Evolutionary conservation across 1,140 invertebrate species (phyloP), one percentile per base, ranked within the genome.

Genomic region (Galendromus occidentalis): DNA sequence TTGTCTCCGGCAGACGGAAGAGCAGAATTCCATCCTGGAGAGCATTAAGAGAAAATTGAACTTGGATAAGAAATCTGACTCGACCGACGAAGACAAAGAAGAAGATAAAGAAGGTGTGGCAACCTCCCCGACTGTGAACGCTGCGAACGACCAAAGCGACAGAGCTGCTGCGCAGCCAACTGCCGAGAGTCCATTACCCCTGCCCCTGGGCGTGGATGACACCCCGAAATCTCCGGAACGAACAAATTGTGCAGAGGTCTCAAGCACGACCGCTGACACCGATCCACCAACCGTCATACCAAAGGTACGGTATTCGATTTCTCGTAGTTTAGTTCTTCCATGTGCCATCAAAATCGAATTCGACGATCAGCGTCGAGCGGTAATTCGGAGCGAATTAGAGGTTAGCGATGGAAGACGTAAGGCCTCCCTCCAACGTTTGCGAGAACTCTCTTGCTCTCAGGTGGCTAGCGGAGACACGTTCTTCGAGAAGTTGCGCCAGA

Each of bases 41-140:
- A 59, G 51, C 22, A 59, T 59, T 9, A 59, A 59, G 51, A 25
- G 51, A 17, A 59, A 59, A 9, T 59, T 59, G 51, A 59, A 59
- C 51, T 22, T 59, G n/a, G 51, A 59, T 9, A 59, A 59, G 51
- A 59, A 59, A 59, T 59, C 51, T 33, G 51, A 59, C 33, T 59
- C 51, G 51, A 59, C 51, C 1, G 51, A 59, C 9, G 51, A 59
- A 6, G 51, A 59, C 51, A 59, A 59, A 9, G 51, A 59, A 9
- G 51, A 59, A 14, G 33, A 59, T 9, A 33, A 33, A 59, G 33
- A 59, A 29, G 51, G 51, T 29, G 33, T 22, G 14, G 45, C 25
- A 9, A 59, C 22, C 22, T 29, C 33, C 25, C 33, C 51, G 33
- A 14, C 51, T 59, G 22, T 33, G 14, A 33, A 25, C 14, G 20